phyloP scores from a whole-genome alignment of 2,888 invertebrate species.

The Amaurobius ferox region DNA sequence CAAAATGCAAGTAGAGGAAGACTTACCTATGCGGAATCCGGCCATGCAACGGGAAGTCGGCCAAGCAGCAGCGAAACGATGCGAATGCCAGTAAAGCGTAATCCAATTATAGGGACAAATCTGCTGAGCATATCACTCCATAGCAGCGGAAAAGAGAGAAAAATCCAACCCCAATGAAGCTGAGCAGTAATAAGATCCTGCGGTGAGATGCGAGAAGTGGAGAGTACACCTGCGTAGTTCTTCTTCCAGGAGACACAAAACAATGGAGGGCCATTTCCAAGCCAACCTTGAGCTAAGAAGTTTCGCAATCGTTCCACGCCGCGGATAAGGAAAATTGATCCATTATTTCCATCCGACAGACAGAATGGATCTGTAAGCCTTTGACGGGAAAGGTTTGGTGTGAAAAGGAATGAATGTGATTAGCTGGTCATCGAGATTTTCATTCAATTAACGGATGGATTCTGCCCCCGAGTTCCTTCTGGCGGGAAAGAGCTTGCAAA shows the following conservation, averaged over 20 bases:
- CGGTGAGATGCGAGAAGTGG: not conserved
- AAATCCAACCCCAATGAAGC: conserved; percentile 25
- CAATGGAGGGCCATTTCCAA: conserved; percentile 1
- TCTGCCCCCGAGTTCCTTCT: too few relatives aligned
- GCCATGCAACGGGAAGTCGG: conserved; percentile 14
- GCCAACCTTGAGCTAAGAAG: not conserved
- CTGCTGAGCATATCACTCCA: conserved; percentile 50
- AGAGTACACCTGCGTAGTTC: conserved; percentile 6
- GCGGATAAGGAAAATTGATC: conserved; percentile 29
- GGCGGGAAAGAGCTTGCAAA: too few relatives aligned
- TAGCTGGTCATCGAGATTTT: too few relatives aligned
- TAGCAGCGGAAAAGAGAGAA: not conserved
- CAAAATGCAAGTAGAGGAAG: conserved; percentile 3
- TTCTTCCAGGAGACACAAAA: not conserved
- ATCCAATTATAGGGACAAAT: conserved; percentile 55
- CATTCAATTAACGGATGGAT: too few relatives aligned
- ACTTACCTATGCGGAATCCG: conserved; percentile 36
- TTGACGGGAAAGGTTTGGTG: not conserved
- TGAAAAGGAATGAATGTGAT: too few relatives aligned
- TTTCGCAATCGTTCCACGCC: conserved; percentile 25
- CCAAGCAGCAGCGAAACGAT: not conserved
- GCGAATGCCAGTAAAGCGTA: conserved; percentile 2
- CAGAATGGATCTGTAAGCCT: not conserved
- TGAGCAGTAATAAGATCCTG: conserved; percentile 17
- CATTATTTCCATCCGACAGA: conserved; percentile 21